phyloP scores from a whole-genome alignment of 2,113 vertebrate species.

The Capreolus pygargus region DNA sequence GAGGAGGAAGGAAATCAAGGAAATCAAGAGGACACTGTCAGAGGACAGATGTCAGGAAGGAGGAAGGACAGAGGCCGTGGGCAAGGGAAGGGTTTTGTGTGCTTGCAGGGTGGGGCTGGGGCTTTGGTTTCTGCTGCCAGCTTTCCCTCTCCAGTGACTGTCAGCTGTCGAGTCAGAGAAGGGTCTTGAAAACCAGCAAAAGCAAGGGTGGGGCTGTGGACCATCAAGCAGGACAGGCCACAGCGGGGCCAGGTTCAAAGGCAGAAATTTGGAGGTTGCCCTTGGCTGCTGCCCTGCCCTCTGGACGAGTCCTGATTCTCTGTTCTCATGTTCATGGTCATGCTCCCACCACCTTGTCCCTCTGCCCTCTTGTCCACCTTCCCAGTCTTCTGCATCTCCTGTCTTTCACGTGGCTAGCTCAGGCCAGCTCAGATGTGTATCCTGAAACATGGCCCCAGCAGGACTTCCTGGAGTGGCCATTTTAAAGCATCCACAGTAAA shows the following conservation, averaged over 20 bases:
- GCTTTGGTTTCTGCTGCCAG: background rate
- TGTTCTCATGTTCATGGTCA: background rate
- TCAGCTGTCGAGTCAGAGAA: background rate
- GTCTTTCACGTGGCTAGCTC: background rate
- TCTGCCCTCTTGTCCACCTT: background rate
- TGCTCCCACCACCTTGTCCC: rapidly evolving
- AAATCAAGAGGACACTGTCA: background rate
- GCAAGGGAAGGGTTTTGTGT: background rate
- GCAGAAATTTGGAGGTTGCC: background rate
- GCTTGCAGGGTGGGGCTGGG: background rate
- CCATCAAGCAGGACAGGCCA: background rate
- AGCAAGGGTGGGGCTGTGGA: background rate
- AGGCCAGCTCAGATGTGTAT: background rate
- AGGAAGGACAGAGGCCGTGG: background rate
- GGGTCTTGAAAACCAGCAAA: background rate
- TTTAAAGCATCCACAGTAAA: background rate
- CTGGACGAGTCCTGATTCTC: background rate
- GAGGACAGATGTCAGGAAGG: background rate
- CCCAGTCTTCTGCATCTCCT: background rate
- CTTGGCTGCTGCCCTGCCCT: too few species aligned
- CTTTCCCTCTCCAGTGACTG: background rate
- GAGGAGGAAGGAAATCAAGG: background rate
- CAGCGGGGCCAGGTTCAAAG: background rate
- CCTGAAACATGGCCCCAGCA: background rate
- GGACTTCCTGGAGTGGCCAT: background rate